phyloP scores from a whole-genome alignment of 2,113 vertebrate genomes.

The Myrmecobius fasciatus region DNA sequence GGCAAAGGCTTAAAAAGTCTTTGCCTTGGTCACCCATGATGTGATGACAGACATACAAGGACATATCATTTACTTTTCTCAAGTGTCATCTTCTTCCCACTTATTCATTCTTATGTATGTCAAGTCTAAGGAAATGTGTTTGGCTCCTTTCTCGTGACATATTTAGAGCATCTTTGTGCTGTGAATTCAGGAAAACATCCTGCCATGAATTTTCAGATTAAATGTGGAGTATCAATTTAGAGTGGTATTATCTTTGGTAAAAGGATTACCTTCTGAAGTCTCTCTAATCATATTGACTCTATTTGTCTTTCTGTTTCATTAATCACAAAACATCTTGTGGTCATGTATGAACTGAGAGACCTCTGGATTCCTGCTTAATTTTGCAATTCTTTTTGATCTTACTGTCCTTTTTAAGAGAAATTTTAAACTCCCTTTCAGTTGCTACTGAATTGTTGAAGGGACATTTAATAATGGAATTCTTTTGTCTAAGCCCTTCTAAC shows the following conservation, averaged over 20 bases:
- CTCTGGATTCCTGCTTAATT: conserved; percentile 24
- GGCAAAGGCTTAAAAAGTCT: background rate
- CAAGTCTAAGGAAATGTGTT: background rate
- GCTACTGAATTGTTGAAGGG: conserved; percentile 45
- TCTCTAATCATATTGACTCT: background rate
- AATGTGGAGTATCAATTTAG: background rate
- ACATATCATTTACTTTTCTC: background rate
- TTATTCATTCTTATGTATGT: conserved; percentile 12
- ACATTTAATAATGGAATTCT: conserved; percentile 3
- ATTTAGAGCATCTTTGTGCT: background rate
- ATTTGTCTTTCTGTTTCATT: conserved; percentile 29
- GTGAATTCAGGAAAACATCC: conserved; percentile 7
- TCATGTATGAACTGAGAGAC: conserved; percentile 52
- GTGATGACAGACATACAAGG: background rate
- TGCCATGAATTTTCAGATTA: conserved; percentile 2
- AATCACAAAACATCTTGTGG: conserved; percentile 46
- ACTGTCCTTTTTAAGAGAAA: background rate
- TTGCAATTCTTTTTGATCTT: conserved; percentile 29
- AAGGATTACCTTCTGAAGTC: background rate
- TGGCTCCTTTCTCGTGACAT: background rate
- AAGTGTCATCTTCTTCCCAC: conserved; percentile 12
- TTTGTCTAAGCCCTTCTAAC: background rate
- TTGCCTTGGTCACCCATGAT: background rate
- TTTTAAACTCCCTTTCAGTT: conserved; percentile 60
- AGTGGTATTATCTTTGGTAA: background rate